Base-by-base conservation (phyloP, 2,888 invertebrate genomes). In the Zaprionus bogoriensis region DNA sequence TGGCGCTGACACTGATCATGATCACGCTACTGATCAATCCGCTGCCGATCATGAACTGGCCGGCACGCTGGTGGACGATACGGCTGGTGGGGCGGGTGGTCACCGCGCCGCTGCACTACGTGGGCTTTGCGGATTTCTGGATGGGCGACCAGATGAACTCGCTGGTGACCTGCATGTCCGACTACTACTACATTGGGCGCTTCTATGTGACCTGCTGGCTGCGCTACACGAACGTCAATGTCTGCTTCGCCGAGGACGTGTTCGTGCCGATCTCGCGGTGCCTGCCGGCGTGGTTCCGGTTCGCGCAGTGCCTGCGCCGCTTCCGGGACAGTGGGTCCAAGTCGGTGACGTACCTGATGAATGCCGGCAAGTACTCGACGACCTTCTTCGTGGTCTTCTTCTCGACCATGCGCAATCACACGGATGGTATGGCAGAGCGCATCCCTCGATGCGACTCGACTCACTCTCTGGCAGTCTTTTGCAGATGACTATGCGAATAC, bases 121-220 rank as follows among this genome's bases (percentile, higher is more conserved):
- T 99, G 6, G 94, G 95, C 30, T 99, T 99, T 89, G 98, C 98
- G 9, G 98, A 99, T 91, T 99, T 99, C 92, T 99, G 98, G 98
- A 93, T 99, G 90, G 98, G 79, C 4, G 99, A 99, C 92, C 99
- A 99, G 90, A 92, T 98, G 88, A 99, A 98, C 91, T 98, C 98
- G 60, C 93, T 99, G 75, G 95, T 94, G 0, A 95, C 94, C 1
- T 95, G 97, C 10, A 93, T 99, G 74, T 92, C 97, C 14, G 99
- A 99, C 90, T 94, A 98, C 84, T 97, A 99, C 87, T 99, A 96
- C 89, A 93, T 98, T 60, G 89, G 96, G 20, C 97, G 98, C 74
- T 98, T 98, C 91, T 99, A 98, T 89, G 92, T 94, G 2, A 10
- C 42, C 0, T 77, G 71, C 32, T 82, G 82, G 82, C 25, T 65